These are phyloP conservation scores for Halictus rubicundus DNA, from an alignment of 1,140 invertebrate genomes.

Conservation along the genomic window DNA sequence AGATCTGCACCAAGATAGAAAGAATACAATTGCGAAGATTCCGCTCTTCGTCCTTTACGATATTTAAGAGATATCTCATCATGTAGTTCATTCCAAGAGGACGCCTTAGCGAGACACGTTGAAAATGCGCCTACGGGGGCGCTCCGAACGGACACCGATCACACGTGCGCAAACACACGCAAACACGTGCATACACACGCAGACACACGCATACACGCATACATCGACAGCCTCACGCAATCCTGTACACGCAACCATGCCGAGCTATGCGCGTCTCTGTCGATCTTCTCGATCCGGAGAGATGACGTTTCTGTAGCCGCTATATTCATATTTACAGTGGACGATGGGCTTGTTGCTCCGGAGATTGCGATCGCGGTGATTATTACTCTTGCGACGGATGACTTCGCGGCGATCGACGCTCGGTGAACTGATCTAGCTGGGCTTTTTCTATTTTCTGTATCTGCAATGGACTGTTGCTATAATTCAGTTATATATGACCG, in stretches of 20 bases:
- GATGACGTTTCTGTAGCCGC: background rate
- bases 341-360: too few relatives aligned
- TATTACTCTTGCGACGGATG: too few relatives aligned
- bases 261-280: slow-evolving; percentile 4
- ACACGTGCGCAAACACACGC: background rate
- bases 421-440: too few relatives aligned
- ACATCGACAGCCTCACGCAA: background rate
- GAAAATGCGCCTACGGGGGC: slow-evolving; percentile 21
- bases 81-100: slow-evolving; percentile 55
- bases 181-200: background rate
- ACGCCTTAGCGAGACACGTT: slow-evolving; percentile 71
- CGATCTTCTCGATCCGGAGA: background rate
- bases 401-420: too few relatives aligned
- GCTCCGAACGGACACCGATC: background rate
- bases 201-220: too few relatives aligned
- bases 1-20: slow-evolving; percentile 54
- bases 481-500: too few relatives aligned
- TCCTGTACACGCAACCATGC: slow-evolving; percentile 1
- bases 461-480: too few relatives aligned
- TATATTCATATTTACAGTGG: background rate
- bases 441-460: too few relatives aligned
- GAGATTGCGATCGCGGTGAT: too few relatives aligned
- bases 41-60: slow-evolving; percentile 53
- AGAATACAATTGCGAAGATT: slow-evolving; percentile 67
- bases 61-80: slow-evolving; percentile 53